These are phyloP conservation scores for Calypte anna DNA, from an alignment of 2,113 vertebrate species.

Conservation along the genomic window DNA sequence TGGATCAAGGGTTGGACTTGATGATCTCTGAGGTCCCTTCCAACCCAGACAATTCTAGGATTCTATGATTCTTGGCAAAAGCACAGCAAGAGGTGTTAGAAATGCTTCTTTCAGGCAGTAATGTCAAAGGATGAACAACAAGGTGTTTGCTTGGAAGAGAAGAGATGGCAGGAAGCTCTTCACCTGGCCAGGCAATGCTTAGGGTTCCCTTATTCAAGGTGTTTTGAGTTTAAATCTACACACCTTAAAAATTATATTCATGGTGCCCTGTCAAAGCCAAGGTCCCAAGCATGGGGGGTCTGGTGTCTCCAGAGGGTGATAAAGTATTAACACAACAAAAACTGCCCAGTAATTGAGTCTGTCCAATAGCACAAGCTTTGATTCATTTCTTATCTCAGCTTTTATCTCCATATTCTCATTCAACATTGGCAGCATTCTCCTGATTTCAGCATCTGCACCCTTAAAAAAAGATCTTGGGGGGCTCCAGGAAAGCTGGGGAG, in stretches of 20 bases:
- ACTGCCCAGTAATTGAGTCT: neutral
- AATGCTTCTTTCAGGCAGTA: neutral
- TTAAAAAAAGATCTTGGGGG: neutral
- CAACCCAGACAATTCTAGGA: no score
- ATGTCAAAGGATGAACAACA: neutral
- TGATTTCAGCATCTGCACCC: neutral
- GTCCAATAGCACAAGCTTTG: neutral
- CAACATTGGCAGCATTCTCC: neutral
- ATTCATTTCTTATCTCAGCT: neutral
- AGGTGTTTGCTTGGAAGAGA: neutral
- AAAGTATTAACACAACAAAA: neutral
- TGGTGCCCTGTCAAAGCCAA: neutral
- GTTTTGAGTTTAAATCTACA: neutral
- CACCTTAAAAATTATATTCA: neutral
- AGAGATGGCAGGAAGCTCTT: neutral
- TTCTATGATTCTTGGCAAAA: no score
- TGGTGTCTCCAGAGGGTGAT: neutral
- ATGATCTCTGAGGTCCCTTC: no score
- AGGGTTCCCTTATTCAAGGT: neutral
- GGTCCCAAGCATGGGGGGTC: neutral
- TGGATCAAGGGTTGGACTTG: no score
- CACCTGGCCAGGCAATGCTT: neutral
- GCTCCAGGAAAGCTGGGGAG: no score
- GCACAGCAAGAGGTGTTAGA: neutral
- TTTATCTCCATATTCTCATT: neutral